Evolutionary conservation across 2,113 vertebrate species (phyloP).

Genomic region (Peromyscus leucopus): DNA sequence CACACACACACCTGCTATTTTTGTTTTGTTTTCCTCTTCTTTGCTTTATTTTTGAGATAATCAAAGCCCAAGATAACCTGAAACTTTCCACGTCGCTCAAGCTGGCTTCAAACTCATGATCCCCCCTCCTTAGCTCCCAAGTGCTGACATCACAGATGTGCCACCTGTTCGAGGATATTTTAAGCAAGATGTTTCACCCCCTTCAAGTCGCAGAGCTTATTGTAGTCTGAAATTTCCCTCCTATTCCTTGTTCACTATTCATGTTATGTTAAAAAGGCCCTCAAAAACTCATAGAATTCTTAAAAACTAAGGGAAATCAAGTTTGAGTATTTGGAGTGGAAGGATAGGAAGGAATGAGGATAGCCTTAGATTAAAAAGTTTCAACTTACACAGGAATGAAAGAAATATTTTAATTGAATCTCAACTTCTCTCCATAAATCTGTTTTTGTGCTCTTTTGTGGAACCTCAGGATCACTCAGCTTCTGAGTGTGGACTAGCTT

Average conservation of each 20-base stretch:
- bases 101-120: not conserved
- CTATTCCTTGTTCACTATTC: not conserved
- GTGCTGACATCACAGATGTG: not conserved
- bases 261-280: not conserved
- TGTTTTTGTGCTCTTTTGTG: not conserved
- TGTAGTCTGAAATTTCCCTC: not conserved
- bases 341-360: not conserved
- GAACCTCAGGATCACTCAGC: not conserved
- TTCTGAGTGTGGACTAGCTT: conserved; percentile 8
- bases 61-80: not conserved
- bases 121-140: not conserved
- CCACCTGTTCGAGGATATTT: not conserved
- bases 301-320: conserved; percentile 28
- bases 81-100: not conserved
- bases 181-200: not conserved
- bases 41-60: not conserved
- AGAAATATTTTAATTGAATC: conserved; percentile 36
- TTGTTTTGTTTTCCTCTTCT: not conserved
- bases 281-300: not conserved
- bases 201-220: not conserved
- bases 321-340: not conserved
- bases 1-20: not conserved
- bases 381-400: not conserved
- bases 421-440: conserved; percentile 12
- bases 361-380: not conserved